These are phyloP conservation scores for Connochaetes taurinus DNA, from an alignment of 2,113 vertebrate genomes.

Conservation along the genomic window DNA sequence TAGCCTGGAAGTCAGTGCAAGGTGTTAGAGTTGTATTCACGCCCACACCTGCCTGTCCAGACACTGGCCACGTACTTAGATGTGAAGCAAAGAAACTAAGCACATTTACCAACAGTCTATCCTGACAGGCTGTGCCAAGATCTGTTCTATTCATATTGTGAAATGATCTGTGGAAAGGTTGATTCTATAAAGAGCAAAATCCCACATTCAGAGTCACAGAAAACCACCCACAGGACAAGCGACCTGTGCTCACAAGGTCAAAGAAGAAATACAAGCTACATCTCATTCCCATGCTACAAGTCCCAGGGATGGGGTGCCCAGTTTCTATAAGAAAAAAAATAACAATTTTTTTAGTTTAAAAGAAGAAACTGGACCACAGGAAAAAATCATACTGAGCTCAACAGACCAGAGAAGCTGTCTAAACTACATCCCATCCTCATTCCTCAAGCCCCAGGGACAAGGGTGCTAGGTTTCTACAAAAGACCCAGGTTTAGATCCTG, in stretches of 20 bases:
- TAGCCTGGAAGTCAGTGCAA: not conserved
- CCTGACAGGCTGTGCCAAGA: not conserved
- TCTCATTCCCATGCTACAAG: not conserved
- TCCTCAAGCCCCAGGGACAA: not conserved
- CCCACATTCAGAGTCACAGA: not conserved
- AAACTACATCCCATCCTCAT: not conserved
- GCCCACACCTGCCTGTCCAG: not conserved
- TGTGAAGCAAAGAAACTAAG: not conserved
- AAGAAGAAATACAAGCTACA: not conserved
- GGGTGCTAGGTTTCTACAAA: not conserved
- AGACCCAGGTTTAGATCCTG: not conserved
- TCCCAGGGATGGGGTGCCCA: too few relatives aligned
- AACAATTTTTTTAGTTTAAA: not conserved
- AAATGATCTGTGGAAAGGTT: not conserved
- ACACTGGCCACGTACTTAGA: rapidly evolving
- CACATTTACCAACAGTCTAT: not conserved
- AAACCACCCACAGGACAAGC: not conserved
- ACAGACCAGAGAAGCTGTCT: not conserved
- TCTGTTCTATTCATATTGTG: not conserved
- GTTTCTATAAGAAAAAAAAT: not conserved
- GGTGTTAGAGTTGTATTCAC: not conserved
- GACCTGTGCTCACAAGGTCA: not conserved
- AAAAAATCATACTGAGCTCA: not conserved
- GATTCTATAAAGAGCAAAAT: not conserved
- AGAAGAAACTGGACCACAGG: not conserved